Conservation (phyloP, 2,113 vertebrate genomes). For the Ginglymostoma cirratum region DNA sequence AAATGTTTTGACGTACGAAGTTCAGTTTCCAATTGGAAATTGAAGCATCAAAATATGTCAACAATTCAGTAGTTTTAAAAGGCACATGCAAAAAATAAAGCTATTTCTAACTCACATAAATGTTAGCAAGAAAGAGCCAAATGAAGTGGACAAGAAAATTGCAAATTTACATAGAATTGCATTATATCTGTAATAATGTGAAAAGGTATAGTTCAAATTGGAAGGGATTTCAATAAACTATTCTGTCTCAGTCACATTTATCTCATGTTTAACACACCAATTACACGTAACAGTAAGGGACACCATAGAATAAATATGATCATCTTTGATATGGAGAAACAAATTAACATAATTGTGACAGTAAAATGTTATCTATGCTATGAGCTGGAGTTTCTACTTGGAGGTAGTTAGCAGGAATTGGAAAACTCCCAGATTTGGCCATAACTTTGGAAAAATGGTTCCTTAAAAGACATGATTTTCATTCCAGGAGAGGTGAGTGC, state of each 20-base stretch:
- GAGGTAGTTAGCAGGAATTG: too few relatives aligned
- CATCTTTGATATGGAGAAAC: neutral
- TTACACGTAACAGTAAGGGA: neutral
- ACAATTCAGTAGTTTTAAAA: neutral
- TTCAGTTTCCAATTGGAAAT: neutral
- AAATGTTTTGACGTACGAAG: neutral
- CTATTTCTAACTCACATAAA: neutral
- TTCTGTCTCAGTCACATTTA: neutral
- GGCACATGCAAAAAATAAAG: neutral
- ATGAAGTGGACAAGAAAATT: neutral
- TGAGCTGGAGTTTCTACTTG: neutral
- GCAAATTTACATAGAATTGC: neutral
- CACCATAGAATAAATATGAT: neutral
- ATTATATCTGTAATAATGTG: neutral
- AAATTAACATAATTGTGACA: neutral
- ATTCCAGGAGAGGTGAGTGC: too few relatives aligned
- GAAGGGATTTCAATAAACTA: neutral
- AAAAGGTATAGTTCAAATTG: neutral
- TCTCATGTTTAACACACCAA: neutral
- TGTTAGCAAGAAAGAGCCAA: neutral
- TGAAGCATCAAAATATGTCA: neutral
- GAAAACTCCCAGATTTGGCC: too few relatives aligned
- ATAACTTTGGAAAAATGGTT: too few relatives aligned
- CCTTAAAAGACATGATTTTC: too few relatives aligned
- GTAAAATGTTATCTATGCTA: neutral